Base-by-base conservation (phyloP, 2,888 invertebrate genomes). In the Stenoptilia bipunctidactyla region DNA sequence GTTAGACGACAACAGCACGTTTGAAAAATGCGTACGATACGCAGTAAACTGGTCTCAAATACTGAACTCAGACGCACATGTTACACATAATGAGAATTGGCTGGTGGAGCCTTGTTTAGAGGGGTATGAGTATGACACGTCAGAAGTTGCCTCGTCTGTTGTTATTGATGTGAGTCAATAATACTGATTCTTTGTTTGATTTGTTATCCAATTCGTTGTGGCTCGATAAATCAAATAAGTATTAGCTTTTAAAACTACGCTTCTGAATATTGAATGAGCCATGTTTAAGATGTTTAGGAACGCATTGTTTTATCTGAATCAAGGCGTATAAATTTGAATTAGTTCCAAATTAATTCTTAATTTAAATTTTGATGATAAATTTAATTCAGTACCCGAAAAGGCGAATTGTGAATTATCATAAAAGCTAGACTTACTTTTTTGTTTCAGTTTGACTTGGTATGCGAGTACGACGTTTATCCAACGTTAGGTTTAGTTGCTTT, bases 391-490 rank as follows among this genome's bases (percentile, higher is more conserved):
- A n/a, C n/a, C n/a, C n/a, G n/a, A n/a, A n/a, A n/a, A n/a, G n/a
- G n/a, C n/a, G n/a, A n/a, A n/a, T n/a, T n/a, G n/a, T n/a, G n/a
- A n/a, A n/a, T n/a, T n/a, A n/a, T n/a, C n/a, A n/a, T n/a, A n/a
- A n/a, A n/a, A n/a, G n/a, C n/a, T n/a, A n/a, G n/a, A 20, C 20
- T 20, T 20, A 8, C 34, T 34, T 25, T 49, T 40, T 47, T 47
- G 45, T 86, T 88, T 52, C 86, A 96, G 96, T 96, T 94, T 71
- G 89, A 95, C 77, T 85, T 97, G 58, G 96, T 96, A 36, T 96
- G 96, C 66, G 92, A 93, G 41, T 88, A 88, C 51, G 91, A 91
- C 47, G 92, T 94, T 52, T 94, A 94, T 72, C 95, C 96, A 2
- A 94, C 94, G 0, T 86, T 96, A 40, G 94, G 94, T 5, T 77